Base-by-base conservation (phyloP, 1,140 invertebrate genomes). In the Drosophila prosaltans region DNA sequence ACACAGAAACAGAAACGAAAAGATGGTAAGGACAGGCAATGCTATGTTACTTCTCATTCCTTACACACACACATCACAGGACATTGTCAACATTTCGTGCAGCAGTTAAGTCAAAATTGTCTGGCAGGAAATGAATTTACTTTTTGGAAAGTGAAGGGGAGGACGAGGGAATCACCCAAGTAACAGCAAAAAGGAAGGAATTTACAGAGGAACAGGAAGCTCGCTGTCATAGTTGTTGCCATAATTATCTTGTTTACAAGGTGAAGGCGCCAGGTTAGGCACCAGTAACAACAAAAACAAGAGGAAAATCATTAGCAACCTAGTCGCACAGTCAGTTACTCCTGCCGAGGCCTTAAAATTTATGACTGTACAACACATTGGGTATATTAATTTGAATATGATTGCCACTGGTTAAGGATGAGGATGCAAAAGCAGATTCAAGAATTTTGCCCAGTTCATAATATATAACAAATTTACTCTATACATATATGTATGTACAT, bases 241-340 rank as follows among this genome's bases (percentile, higher is more conserved):
- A 90, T 90, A 90, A 89, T 89, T 89, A 89, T 90, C 85, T 90
- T 89, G 84, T 89, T 89, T 90, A 89, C 84, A 90, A 89, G 85
- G 85, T 84, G 84, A 89, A 89, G 84, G 80, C 81, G 78, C 74
- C 72, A 51, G 65, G 64, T 67, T 61, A 77, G 69, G 39, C 48
- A 62, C 36, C 57, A 57, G 32, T 8, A 51, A 21, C 57, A 68
- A 55, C 40, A 66, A 54, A 57, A 62, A 45, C 66, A 68, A 48
- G 39, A 66, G 51, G 55, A 62, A 45, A 62, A 32, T 28, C 69
- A 65, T 24, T 51, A 61, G 24, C 9, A 32, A 51, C 4, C 43
- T 21, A 54, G 48, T 48, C 65, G 40, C 45, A 24, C 58, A 77
- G 74, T 77, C 74, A 60, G 63, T 70, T 77, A 48, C 73, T 63